Percentiles rank a stretch among this genome's conserved stretches.
Conservation (phyloP, 2,113 vertebrate genomes). For the Psephotus haematonotus region DNA sequence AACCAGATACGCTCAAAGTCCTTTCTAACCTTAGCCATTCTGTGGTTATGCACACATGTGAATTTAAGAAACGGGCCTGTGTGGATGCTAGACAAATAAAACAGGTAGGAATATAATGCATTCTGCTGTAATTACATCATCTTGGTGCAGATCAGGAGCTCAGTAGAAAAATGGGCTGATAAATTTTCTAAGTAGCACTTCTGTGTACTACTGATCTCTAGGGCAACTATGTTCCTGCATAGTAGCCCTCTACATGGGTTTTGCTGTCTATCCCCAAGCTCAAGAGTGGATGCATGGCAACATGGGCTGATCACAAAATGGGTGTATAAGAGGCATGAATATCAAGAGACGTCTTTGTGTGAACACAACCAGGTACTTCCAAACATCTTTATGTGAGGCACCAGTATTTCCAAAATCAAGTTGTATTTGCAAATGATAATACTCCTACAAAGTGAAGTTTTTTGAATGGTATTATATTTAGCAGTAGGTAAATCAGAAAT, state of each 20-base stretch:
- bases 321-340: rapidly evolving
- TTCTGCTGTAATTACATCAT: background rate
- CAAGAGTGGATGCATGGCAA: background rate
- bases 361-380: background rate
- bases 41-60: background rate
- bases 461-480: background rate
- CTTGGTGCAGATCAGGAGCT: background rate
- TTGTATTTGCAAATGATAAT: background rate
- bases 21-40: too few relatives aligned
- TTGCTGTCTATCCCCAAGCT: background rate
- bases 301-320: background rate
- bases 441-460: background rate
- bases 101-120: background rate
- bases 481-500: background rate
- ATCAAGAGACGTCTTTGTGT: background rate
- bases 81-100: background rate
- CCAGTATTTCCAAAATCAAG: background rate
- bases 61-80: background rate
- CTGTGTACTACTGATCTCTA: background rate
- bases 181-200: background rate
- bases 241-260: background rate
- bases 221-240: rapidly evolving
- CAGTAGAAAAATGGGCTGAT: too few relatives aligned
- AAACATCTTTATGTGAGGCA: background rate
- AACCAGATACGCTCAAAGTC: too few relatives aligned